These are phyloP conservation scores for Dolichopus griseipennis DNA, from an alignment of 2,888 invertebrate genomes.

Conservation along the genomic window DNA sequence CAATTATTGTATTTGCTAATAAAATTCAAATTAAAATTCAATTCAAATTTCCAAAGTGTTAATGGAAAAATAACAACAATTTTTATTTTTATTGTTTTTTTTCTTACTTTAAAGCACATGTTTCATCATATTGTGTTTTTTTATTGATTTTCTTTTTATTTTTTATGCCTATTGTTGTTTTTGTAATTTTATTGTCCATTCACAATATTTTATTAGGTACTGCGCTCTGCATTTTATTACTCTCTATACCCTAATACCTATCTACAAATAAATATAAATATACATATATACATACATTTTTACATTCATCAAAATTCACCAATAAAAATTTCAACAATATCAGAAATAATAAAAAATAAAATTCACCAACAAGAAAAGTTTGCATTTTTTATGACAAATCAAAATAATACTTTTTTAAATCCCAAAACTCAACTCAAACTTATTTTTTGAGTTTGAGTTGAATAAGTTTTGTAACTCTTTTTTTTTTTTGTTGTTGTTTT, in stretches of 20 bases:
- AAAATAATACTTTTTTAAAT: too few relatives aligned
- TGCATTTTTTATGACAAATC: background rate
- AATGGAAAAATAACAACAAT: too few relatives aligned
- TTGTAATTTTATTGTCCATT: background rate
- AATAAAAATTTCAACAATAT: background rate
- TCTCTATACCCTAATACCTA: too few relatives aligned
- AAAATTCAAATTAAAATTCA: too few relatives aligned
- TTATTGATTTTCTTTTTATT: background rate
- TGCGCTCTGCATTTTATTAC: background rate
- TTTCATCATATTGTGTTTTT: background rate
- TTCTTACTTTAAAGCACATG: background rate
- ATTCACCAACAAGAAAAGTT: background rate
- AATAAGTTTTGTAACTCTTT: too few relatives aligned
- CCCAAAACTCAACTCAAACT: background rate
- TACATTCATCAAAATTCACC: background rate
- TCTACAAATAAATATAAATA: too few relatives aligned
- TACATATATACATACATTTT: too few relatives aligned
- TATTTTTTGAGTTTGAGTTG: background rate
- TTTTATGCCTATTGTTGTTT: too few relatives aligned
- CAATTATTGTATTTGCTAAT: too few relatives aligned
- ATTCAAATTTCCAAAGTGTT: too few relatives aligned
- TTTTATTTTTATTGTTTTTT: too few relatives aligned
- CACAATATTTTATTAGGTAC: conserved; percentile 3
- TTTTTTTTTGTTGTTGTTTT: too few relatives aligned
- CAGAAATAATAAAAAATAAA: background rate